Conservation (phyloP, 1,140 invertebrate genomes). For the Drosophila sp. region DNA sequence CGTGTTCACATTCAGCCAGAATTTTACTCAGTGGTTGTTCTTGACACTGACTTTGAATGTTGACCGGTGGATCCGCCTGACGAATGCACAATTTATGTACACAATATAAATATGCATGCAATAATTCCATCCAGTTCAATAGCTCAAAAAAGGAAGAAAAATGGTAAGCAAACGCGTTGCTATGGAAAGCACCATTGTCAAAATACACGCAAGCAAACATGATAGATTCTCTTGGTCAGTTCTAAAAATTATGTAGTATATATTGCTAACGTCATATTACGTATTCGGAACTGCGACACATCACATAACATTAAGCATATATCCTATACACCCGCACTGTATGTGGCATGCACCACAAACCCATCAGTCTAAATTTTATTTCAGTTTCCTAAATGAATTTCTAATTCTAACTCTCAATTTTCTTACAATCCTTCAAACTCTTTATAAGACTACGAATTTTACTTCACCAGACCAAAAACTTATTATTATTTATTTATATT, state of each 20-base stretch:
- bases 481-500: no score
- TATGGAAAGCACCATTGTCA: conserved; percentile 29
- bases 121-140: conserved; percentile 11
- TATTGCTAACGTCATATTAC: conserved; percentile 16
- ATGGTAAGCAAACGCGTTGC: conserved; percentile 35
- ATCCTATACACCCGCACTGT: not conserved
- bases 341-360: not conserved
- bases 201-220: conserved; percentile 10
- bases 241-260: not conserved
- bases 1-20: conserved; percentile 13
- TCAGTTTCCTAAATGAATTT: no score
- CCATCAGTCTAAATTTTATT: not conserved
- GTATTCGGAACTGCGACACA: conserved; percentile 4
- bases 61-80: conserved; percentile 10
- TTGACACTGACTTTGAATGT: conserved; percentile 31
- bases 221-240: conserved; percentile 25
- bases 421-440: no score
- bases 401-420: no score
- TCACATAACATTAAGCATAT: not conserved
- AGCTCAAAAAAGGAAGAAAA: not conserved
- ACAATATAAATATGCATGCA: conserved; percentile 5
- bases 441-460: no score
- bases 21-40: conserved; percentile 13
- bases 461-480: no score
- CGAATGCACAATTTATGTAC: conserved; percentile 13